Conservation (phyloP, 2,113 vertebrate genomes). For the Acanthochromis polyacanthus region DNA sequence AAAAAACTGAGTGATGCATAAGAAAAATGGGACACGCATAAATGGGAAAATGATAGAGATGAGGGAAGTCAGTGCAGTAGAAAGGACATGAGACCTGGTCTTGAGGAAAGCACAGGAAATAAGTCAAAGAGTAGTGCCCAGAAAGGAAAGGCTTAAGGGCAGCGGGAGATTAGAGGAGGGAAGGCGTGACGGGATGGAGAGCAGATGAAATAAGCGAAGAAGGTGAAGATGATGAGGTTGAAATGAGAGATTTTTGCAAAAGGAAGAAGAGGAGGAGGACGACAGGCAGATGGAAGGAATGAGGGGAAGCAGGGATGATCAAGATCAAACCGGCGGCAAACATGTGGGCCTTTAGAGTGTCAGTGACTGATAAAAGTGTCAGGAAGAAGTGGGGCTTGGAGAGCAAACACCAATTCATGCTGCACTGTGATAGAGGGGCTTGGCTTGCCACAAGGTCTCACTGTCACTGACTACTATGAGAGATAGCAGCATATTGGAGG, state of each 20-base stretch:
- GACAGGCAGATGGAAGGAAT: constrained; percentile 56
- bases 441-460: constrained; percentile 38
- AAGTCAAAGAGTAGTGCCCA: constrained; percentile 43
- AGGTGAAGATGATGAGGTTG: constrained; percentile 53
- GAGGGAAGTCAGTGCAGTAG: constrained; percentile 58
- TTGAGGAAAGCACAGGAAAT: constrained; percentile 48
- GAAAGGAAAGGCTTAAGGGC: constrained; percentile 67
- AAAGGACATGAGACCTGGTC: constrained; percentile 66
- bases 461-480: constrained; percentile 14
- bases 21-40: constrained; percentile 56
- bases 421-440: constrained; percentile 54
- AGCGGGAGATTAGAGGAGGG: constrained; percentile 51
- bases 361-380: constrained; percentile 68
- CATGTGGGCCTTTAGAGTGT: constrained; percentile 61
- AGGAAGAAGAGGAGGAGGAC: constrained; percentile 19
- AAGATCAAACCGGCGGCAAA: constrained; percentile 51
- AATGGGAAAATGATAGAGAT: constrained; percentile 56
- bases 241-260: constrained; percentile 53
- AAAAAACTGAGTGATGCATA: constrained; percentile 52
- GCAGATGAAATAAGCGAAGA: constrained; percentile 56
- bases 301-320: constrained; percentile 47
- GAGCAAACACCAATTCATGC: constrained; percentile 67
- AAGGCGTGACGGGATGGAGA: constrained; percentile 49
- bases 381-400: constrained; percentile 62
- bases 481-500: constrained; percentile 20